These are phyloP conservation scores for Cheilosia vernalis DNA, from an alignment of 2,888 invertebrate genomes.

Conservation along the genomic window DNA sequence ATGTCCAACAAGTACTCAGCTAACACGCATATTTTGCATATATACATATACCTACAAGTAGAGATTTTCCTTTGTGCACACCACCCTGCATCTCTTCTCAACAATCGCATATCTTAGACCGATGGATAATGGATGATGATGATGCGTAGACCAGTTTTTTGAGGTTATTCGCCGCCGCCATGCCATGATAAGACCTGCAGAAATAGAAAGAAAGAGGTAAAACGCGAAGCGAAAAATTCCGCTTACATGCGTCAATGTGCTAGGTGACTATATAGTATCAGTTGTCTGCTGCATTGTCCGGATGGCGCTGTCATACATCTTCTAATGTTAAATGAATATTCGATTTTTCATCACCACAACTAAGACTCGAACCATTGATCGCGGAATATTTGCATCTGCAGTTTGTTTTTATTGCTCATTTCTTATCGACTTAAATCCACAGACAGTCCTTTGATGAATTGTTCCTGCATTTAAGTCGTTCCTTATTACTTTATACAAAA, in stretches of 20 bases:
- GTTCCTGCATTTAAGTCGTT: too few relatives aligned
- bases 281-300: background rate
- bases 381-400: too few relatives aligned
- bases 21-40: constrained; percentile 20
- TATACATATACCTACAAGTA: background rate
- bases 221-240: constrained; percentile 6
- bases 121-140: constrained; percentile 1
- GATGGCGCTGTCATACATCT: too few relatives aligned
- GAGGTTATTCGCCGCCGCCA: constrained; percentile 3
- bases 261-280: background rate
- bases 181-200: background rate
- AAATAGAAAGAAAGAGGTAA: too few relatives aligned
- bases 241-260: constrained; percentile 7
- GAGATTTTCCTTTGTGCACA: background rate
- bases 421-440: too few relatives aligned
- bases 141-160: constrained; percentile 23
- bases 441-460: too few relatives aligned
- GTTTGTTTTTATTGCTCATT: too few relatives aligned
- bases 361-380: too few relatives aligned
- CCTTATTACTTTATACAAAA: too few relatives aligned
- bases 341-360: background rate
- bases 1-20: constrained; percentile 20
- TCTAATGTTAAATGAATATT: too few relatives aligned
- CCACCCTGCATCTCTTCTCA: background rate
- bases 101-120: constrained; percentile 1